A percentile compares a stretch with the other conserved stretches of the same genome.
Conservation (phyloP, 2,888 invertebrate species). For the Volucella inanis region DNA sequence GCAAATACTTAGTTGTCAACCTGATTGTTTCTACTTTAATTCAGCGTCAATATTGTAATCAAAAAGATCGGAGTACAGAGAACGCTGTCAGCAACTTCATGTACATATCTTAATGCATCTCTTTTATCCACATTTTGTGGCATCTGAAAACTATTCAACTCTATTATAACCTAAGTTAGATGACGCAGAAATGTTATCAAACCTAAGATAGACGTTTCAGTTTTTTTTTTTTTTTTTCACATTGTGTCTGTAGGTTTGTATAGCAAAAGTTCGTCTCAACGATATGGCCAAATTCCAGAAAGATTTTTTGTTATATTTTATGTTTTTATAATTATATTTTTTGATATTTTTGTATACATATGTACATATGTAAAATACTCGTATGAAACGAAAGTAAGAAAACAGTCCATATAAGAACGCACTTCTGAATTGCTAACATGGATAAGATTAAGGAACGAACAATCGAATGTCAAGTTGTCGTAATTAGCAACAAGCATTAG, state of each 20-base stretch:
- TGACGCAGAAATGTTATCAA: background rate
- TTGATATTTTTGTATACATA: background rate
- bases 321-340: conserved; percentile 39
- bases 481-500: background rate
- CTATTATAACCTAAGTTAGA: background rate
- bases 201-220: background rate
- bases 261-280: conserved; percentile 46
- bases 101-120: no score
- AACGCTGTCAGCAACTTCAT: no score
- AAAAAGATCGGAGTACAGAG: no score
- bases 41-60: no score
- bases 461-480: conserved; percentile 17
- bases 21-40: no score
- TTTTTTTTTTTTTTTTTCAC: conserved; percentile 7
- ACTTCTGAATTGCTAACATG: background rate
- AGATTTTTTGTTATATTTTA: conserved; percentile 28
- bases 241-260: conserved; percentile 32
- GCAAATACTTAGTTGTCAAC: no score
- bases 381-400: conserved; percentile 9
- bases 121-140: no score
- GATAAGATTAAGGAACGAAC: background rate
- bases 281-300: conserved; percentile 48
- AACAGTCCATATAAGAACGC: conserved; percentile 9
- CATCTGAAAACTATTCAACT: no score
- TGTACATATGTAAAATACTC: background rate